These are phyloP conservation scores for Trinectes maculatus DNA, from an alignment of 2,113 vertebrate genomes.

Conservation along the genomic window DNA sequence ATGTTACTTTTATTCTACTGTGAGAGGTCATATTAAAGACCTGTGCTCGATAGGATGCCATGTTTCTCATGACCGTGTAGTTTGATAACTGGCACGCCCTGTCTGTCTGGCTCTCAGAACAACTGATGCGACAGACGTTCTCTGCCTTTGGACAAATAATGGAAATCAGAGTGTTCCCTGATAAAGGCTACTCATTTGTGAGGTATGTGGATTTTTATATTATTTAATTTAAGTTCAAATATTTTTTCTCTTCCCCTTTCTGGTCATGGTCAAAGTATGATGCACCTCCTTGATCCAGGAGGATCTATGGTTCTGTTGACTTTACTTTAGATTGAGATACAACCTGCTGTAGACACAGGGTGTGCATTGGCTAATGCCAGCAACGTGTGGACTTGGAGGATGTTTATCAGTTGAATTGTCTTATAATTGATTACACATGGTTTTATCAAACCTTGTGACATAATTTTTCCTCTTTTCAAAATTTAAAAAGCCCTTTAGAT, in stretches of 20 bases:
- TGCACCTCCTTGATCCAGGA: neutral
- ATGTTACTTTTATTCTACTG: too few species aligned
- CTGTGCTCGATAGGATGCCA: too few species aligned
- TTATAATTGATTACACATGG: neutral
- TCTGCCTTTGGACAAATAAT: conserved; percentile 97
- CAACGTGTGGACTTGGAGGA: too few species aligned
- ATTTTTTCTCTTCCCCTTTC: neutral
- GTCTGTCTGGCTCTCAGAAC: conserved; percentile 82
- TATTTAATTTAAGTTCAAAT: neutral
- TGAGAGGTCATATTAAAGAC: too few species aligned
- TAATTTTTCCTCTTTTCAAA: too few species aligned
- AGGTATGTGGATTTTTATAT: conserved; percentile 78
- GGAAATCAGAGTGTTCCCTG: conserved; percentile 97
- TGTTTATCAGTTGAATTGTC: neutral
- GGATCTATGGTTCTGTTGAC: neutral
- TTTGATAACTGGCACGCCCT: neutral
- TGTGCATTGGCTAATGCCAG: too few species aligned
- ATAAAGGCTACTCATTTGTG: conserved; percentile 98
- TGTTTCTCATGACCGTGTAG: neutral
- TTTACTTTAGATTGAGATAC: neutral
- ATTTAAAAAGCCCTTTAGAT: neutral
- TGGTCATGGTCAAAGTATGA: neutral
- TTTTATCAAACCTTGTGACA: neutral
- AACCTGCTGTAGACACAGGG: neutral
- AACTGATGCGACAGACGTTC: conserved; percentile 99